These are phyloP conservation scores for Agrotis segetum DNA, from an alignment of 2,888 invertebrate genomes.

Conservation along the genomic window DNA sequence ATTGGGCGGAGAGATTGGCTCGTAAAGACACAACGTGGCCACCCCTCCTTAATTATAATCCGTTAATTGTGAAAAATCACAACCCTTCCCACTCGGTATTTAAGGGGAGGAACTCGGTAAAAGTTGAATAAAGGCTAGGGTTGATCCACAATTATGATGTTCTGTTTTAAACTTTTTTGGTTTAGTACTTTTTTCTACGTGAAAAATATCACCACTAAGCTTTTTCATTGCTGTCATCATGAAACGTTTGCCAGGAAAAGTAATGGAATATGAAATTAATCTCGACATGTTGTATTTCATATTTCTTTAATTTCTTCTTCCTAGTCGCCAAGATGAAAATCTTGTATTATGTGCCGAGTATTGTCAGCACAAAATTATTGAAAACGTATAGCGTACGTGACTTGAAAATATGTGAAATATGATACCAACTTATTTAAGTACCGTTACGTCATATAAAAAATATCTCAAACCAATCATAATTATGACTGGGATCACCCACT, in stretches of 20 bases:
- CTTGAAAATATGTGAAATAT: constrained; percentile 13
- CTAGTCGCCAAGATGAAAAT: constrained; percentile 33
- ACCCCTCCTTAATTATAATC: constrained; percentile 80
- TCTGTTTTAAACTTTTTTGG: constrained; percentile 34
- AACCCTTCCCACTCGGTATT: constrained; percentile 51
- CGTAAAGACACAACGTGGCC: constrained; percentile 78
- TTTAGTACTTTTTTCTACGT: background rate
- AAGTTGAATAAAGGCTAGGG: constrained; percentile 43
- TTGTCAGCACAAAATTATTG: constrained; percentile 31
- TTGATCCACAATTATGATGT: constrained; percentile 42
- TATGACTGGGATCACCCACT: too few relatives aligned
- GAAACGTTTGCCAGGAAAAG: constrained; percentile 33
- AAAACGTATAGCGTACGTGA: constrained; percentile 10
- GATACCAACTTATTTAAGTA: background rate
- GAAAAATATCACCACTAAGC: constrained; percentile 14
- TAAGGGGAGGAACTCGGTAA: constrained; percentile 48
- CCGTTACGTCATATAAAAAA: background rate
- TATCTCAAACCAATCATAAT: background rate
- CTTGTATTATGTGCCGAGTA: constrained; percentile 45
- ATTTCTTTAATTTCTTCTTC: constrained; percentile 43
- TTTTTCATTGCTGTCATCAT: constrained; percentile 11
- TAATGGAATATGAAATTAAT: constrained; percentile 36
- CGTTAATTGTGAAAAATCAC: constrained; percentile 81
- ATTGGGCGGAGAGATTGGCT: constrained; percentile 69
- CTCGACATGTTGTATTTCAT: constrained; percentile 38